These are phyloP conservation scores for Typhlichthys eigenmanni DNA, from an alignment of 2,797 vertebrate genomes.

Conservation along the genomic window DNA sequence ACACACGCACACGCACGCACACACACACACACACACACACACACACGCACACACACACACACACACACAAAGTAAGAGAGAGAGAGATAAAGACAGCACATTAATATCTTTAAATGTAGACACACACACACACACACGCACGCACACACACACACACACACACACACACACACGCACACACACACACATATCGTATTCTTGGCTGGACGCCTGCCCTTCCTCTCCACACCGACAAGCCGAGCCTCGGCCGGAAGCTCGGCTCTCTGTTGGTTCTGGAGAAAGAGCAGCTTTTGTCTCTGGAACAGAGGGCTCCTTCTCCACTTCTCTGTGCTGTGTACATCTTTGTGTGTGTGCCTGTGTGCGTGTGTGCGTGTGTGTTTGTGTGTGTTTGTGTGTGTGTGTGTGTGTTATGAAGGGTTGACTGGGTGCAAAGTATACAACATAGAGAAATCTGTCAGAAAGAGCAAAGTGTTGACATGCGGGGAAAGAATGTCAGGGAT, in stretches of 20 bases:
- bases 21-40: slow-evolving; percentile 16
- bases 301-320: slow-evolving; percentile 79
- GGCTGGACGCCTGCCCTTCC: slow-evolving; percentile 75
- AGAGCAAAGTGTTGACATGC: too few species aligned
- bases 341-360: slow-evolving; percentile 26
- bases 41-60: not conserved
- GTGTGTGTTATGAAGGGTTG: not conserved
- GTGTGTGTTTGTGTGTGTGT: not conserved
- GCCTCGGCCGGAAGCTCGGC: slow-evolving; percentile 84
- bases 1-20: slow-evolving; percentile 1
- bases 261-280: slow-evolving; percentile 72
- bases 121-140: slow-evolving; percentile 7
- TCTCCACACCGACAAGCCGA: slow-evolving; percentile 82
- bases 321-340: not conserved
- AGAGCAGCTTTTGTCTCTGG: slow-evolving; percentile 82
- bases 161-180: slow-evolving; percentile 25
- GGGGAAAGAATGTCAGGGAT: too few species aligned
- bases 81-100: slow-evolving; percentile 14
- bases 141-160: slow-evolving; percentile 48
- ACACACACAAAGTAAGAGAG: slow-evolving; percentile 18
- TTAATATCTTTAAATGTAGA: slow-evolving; percentile 31
- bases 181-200: slow-evolving; percentile 72
- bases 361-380: slow-evolving; percentile 25
- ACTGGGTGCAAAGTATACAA: too few species aligned
- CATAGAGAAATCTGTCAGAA: too few species aligned